Percentiles rank a stretch among this genome's conserved stretches.
phyloP scores from a whole-genome alignment of 2,888 invertebrate species.

The Frankliniella fusca region DNA sequence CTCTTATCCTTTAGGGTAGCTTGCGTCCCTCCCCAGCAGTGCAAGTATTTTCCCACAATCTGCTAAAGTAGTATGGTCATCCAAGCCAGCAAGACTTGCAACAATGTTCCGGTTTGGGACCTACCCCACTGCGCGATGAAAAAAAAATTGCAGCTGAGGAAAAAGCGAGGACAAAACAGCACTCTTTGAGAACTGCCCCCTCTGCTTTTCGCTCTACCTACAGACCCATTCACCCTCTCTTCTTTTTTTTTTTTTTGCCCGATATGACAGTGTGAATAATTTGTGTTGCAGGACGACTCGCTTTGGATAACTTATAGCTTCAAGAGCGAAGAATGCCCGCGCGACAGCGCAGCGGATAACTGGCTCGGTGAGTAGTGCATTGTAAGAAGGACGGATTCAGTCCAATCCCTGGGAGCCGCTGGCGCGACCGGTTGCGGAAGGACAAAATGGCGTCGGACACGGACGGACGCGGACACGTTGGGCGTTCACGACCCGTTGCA shows the following conservation, averaged over 20 bases:
- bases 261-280: background rate
- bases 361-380: background rate
- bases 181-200: too few relatives aligned
- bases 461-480: background rate
- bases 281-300: slow-evolving; percentile 9
- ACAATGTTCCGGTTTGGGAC: background rate
- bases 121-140: background rate
- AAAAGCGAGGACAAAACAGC: too few relatives aligned
- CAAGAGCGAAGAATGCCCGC: slow-evolving; percentile 7
- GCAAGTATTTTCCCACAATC: background rate
- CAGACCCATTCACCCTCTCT: background rate
- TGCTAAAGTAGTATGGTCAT: background rate
- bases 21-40: background rate
- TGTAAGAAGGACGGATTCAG: background rate
- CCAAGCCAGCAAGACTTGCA: background rate
- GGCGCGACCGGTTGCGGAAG: background rate
- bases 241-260: background rate
- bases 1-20: background rate
- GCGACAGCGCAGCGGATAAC: background rate
- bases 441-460: background rate
- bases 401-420: background rate
- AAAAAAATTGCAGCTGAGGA: background rate
- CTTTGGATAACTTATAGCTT: slow-evolving; percentile 15
- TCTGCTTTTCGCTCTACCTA: too few relatives aligned
- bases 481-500: too few relatives aligned